Conservation (phyloP, 2,113 vertebrate genomes). For the Xyrauchen texanus region DNA sequence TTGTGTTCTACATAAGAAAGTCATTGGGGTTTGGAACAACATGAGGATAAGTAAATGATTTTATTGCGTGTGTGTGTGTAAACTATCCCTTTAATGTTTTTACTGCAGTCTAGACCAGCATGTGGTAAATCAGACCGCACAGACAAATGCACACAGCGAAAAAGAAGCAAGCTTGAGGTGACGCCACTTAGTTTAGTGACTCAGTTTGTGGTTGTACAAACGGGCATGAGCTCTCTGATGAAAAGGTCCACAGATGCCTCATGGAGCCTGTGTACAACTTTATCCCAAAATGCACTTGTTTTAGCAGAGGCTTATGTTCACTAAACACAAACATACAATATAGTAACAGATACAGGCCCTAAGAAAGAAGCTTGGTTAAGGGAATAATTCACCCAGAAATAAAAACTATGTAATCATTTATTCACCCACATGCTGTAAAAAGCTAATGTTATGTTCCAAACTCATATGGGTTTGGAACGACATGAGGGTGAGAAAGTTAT, state of each 20-base stretch:
- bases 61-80: background rate
- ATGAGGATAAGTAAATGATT: background rate
- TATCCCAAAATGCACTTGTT: slow-evolving; percentile 31
- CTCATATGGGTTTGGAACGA: too few species aligned
- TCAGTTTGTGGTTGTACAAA: background rate
- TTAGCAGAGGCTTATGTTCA: slow-evolving; percentile 21
- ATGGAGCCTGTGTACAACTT: slow-evolving; percentile 36
- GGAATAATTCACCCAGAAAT: too few species aligned
- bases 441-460: too few species aligned
- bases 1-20: too few species aligned
- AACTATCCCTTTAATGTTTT: background rate
- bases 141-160: background rate
- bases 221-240: background rate
- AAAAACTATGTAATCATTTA: too few species aligned
- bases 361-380: too few species aligned
- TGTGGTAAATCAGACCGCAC: background rate
- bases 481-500: too few species aligned
- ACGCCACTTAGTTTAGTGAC: slow-evolving; percentile 14
- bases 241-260: slow-evolving; percentile 61
- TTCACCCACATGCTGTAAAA: too few species aligned
- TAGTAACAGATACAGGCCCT: too few species aligned
- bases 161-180: slow-evolving; percentile 2
- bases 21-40: too few species aligned
- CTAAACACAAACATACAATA: too few species aligned
- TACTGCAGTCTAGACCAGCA: slow-evolving; percentile 7